These are phyloP conservation scores for Grammomys surdaster DNA, from an alignment of 2,113 vertebrate species.

Conservation along the genomic window DNA sequence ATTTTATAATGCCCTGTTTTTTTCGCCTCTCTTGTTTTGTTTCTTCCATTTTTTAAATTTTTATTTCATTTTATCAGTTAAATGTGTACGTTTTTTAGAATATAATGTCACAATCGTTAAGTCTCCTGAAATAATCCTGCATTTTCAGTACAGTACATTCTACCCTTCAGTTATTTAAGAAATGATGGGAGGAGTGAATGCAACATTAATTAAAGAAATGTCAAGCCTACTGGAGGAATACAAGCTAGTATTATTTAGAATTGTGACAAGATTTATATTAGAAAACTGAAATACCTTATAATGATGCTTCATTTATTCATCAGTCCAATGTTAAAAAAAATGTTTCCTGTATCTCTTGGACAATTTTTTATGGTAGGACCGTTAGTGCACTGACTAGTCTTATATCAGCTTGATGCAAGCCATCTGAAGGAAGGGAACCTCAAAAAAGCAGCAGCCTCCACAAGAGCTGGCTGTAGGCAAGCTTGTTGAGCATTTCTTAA, in stretches of 20 bases:
- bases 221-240: conserved; percentile 86
- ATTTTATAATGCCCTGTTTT: not conserved
- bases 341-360: conserved; percentile 94
- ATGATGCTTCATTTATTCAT: conserved; percentile 92
- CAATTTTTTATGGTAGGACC: conserved; percentile 91
- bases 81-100: conserved; percentile 13
- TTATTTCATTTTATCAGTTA: conserved; percentile 38
- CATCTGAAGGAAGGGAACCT: not conserved
- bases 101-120: not conserved
- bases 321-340: conserved; percentile 92
- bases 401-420: not conserved
- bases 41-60: conserved; percentile 19
- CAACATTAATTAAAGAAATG: conserved; percentile 67
- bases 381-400: not conserved
- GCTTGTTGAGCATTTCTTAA: not conserved
- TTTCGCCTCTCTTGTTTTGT: not conserved
- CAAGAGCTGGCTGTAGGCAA: not conserved
- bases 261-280: conserved; percentile 87
- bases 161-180: conserved; percentile 40
- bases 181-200: conserved; percentile 62
- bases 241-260: conserved; percentile 89
- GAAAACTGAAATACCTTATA: conserved; percentile 92
- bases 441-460: not conserved
- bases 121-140: not conserved
- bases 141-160: not conserved